A percentile compares a stretch with the other conserved stretches of the same genome.
Conservation (phyloP, 2,888 invertebrate genomes). For the Tipula vernalis region DNA sequence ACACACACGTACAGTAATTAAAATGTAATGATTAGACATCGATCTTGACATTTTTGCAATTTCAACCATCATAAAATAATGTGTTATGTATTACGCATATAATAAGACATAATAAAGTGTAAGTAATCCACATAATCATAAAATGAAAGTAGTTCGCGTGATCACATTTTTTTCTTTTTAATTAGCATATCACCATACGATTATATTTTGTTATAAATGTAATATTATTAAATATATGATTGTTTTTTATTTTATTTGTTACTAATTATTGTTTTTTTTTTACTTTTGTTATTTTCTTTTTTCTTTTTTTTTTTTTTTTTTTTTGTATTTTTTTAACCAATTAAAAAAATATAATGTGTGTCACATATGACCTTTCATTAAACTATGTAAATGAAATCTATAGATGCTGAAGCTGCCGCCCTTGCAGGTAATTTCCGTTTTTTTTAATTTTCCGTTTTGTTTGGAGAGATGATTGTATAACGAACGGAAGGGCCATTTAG, state of each 20-base stretch:
- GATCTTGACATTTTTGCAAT: not conserved
- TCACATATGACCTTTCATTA: not conserved
- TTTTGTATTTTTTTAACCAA: constrained; percentile 11
- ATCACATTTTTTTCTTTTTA: not conserved
- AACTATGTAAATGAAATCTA: not conserved
- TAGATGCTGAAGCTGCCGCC: constrained; percentile 10
- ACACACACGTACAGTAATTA: no score
- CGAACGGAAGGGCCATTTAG: not conserved
- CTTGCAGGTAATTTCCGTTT: constrained; percentile 11
- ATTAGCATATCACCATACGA: not conserved
- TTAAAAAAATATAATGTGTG: not conserved
- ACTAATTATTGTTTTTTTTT: constrained; percentile 13
- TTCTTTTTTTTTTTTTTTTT: constrained; percentile 13
- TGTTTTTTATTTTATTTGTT: not conserved
- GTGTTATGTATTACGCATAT: no score
- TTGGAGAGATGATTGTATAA: not conserved
- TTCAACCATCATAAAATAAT: not conserved
- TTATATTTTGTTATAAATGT: not conserved
- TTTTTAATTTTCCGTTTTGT: not conserved
- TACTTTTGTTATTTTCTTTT: constrained; percentile 15
- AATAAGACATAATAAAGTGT: not conserved
- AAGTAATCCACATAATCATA: not conserved
- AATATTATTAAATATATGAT: not conserved
- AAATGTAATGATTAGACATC: not conserved
- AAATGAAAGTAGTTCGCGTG: not conserved